phyloP scores from a whole-genome alignment of 2,113 vertebrate species.

The Diadophis punctatus region DNA sequence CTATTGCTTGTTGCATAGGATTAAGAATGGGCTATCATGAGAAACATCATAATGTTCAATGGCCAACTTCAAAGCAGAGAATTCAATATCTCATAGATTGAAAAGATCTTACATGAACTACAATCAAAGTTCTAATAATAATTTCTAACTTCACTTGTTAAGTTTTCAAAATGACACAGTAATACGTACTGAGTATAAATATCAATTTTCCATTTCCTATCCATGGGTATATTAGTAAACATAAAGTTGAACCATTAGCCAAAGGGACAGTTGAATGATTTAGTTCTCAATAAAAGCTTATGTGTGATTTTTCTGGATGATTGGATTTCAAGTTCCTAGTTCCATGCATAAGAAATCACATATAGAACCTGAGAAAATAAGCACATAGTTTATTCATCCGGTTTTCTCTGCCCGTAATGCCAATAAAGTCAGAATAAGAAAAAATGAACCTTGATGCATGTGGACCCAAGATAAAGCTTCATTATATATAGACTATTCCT shows the following conservation, averaged over 20 bases:
- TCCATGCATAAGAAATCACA: neutral
- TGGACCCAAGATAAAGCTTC: neutral
- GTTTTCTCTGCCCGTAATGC: neutral
- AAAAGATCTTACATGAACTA: rapidly evolving
- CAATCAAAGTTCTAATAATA: neutral
- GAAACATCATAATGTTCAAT: neutral
- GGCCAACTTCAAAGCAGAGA: neutral
- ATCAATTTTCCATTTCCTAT: neutral
- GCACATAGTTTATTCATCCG: neutral
- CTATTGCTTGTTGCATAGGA: neutral
- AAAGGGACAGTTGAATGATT: neutral
- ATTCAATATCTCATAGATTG: rapidly evolving
- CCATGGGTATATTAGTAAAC: neutral
- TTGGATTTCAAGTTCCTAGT: neutral
- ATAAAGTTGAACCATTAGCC: neutral
- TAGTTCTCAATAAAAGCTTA: neutral
- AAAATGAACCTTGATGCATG: neutral
- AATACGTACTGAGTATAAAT: neutral
- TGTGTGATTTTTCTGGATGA: neutral
- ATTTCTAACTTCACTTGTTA: neutral
- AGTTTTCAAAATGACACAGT: neutral
- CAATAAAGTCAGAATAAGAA: neutral
- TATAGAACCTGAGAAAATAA: neutral
- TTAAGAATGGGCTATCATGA: neutral
- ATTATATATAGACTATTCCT: neutral